Percentiles rank a stretch among this genome's conserved stretches.
These are phyloP conservation scores for Machimus rusticus DNA, from an alignment of 2,888 invertebrate genomes.

Conservation along the genomic window DNA sequence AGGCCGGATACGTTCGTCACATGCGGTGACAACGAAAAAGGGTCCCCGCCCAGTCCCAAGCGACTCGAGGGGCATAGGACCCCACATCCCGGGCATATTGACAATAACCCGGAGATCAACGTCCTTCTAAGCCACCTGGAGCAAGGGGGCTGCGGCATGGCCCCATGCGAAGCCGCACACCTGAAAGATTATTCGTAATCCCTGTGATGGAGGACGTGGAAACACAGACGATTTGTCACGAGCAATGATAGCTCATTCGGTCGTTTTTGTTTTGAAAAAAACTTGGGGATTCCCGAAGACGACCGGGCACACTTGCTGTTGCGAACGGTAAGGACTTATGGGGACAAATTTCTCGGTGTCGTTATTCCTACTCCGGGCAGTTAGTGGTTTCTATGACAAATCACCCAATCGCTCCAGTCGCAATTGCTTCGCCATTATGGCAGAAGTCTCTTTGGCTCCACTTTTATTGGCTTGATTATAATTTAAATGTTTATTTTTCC, in stretches of 20 bases:
- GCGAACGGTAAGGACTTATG: background rate
- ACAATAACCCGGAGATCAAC: background rate
- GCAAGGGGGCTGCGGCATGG: background rate
- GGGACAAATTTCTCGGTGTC: background rate
- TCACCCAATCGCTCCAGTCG: background rate
- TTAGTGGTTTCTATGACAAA: background rate
- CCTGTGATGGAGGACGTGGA: background rate
- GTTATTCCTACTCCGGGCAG: background rate
- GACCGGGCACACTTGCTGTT: background rate
- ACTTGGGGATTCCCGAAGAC: background rate
- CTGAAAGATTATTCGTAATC: background rate
- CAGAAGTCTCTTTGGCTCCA: background rate
- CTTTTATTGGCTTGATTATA: background rate
- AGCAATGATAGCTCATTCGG: background rate
- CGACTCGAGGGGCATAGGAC: background rate
- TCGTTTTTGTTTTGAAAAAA: background rate
- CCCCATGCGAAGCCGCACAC: background rate
- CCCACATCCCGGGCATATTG: background rate
- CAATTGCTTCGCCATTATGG: background rate
- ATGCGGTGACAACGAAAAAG: background rate
- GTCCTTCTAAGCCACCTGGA: background rate
- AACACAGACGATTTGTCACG: background rate
- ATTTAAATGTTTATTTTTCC: too few relatives aligned
- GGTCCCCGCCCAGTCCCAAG: background rate
- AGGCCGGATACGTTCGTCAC: background rate